Conservation (phyloP, 2,888 invertebrate genomes). For the Chorisops tibialis region DNA sequence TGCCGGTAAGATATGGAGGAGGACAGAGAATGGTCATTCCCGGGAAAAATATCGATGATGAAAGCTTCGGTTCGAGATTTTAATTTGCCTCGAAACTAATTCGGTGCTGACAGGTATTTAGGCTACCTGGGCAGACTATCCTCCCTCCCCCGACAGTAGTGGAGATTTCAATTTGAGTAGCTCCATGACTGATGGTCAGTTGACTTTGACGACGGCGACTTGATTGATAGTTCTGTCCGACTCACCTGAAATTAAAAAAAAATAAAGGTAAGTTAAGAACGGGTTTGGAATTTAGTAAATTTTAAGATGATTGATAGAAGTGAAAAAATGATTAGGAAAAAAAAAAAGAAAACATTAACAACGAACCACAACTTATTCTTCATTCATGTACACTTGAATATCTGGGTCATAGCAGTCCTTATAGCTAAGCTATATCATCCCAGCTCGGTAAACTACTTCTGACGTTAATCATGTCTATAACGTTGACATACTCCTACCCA, state of each 20-base stretch:
- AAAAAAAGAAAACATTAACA: too few species aligned
- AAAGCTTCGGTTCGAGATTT: conserved; percentile 1
- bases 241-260: conserved; percentile 8
- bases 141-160: background rate
- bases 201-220: conserved; percentile 22
- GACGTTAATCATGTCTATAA: conserved; percentile 8
- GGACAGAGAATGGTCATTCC: background rate
- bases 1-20: too few species aligned
- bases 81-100: conserved; percentile 20
- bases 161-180: conserved; percentile 26
- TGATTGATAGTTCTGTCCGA: conserved; percentile 15
- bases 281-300: background rate
- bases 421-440: background rate
- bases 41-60: background rate
- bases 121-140: background rate
- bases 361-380: too few species aligned
- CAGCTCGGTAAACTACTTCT: background rate
- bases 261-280: background rate
- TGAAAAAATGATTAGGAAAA: background rate
- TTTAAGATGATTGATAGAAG: conserved; percentile 1
- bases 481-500: background rate
- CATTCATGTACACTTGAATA: background rate
- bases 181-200: conserved; percentile 32
- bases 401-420: background rate
- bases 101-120: conserved; percentile 19